These are phyloP conservation scores for Globicephala melas DNA, from an alignment of 2,113 vertebrate genomes.

Conservation along the genomic window DNA sequence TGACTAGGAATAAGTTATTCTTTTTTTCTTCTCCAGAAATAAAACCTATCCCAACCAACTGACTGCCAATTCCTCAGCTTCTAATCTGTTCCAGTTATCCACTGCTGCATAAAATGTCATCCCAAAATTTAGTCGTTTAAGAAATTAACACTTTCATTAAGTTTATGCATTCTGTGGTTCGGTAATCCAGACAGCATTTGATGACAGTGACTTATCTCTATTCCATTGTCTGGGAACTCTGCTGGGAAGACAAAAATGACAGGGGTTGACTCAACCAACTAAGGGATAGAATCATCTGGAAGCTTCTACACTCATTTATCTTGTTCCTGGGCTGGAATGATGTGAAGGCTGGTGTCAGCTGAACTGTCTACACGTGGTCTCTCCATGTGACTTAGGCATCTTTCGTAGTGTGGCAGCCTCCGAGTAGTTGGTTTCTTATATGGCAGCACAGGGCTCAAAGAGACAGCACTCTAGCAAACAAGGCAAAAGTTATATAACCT, in stretches of 20 bases:
- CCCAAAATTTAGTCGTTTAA: background rate
- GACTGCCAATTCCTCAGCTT: background rate
- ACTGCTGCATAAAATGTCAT: background rate
- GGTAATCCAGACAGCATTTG: background rate
- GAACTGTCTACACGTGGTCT: fast-evolving
- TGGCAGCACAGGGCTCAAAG: background rate
- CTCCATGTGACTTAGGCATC: background rate
- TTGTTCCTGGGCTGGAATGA: background rate
- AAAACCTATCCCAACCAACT: background rate
- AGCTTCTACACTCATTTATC: background rate
- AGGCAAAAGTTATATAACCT: background rate
- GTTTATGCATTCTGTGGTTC: background rate
- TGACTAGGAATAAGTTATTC: background rate
- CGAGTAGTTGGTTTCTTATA: background rate
- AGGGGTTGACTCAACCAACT: background rate
- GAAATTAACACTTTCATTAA: background rate
- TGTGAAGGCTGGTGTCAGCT: background rate
- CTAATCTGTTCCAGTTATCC: background rate
- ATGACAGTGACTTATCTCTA: background rate
- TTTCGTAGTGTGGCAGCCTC: background rate
- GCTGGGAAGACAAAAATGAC: background rate
- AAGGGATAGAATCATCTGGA: background rate
- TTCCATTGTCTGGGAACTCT: background rate
- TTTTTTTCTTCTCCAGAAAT: background rate
- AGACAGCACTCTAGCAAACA: background rate